Evolutionary conservation across 2,888 invertebrate genomes (phyloP).

Genomic region (Andrena bucephala): DNA sequence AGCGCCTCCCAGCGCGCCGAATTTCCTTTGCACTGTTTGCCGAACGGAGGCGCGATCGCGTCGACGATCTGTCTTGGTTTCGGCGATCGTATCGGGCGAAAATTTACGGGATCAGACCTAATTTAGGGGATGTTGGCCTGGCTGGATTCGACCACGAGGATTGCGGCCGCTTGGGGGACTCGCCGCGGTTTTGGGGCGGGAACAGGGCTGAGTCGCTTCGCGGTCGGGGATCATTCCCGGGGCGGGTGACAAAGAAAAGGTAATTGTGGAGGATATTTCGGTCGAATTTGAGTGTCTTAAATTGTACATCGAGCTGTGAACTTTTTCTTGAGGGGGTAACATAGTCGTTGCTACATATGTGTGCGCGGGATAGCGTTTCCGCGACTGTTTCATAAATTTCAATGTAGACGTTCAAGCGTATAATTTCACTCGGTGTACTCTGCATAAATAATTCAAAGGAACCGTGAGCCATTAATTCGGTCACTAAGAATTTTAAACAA

Average conservation of each 20-base stretch:
- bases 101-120: not conserved
- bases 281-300: not conserved
- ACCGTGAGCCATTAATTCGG: slow-evolving; percentile 3
- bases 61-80: not conserved
- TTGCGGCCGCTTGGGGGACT: slow-evolving; percentile 8
- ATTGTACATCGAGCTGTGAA: not conserved
- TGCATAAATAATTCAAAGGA: not conserved
- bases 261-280: not conserved
- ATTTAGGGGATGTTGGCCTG: not conserved
- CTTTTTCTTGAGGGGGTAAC: not conserved
- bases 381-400: not conserved
- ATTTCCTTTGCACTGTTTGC: slow-evolving; percentile 40
- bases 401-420: not conserved
- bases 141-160: slow-evolving; percentile 19
- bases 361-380: not conserved
- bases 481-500: slow-evolving; percentile 22
- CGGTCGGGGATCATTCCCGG: not conserved
- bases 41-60: slow-evolving; percentile 13
- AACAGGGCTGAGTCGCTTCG: slow-evolving; percentile 17
- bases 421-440: not conserved
- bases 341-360: too few species aligned
- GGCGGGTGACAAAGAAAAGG: not conserved
- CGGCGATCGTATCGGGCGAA: not conserved
- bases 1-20: slow-evolving; percentile 15
- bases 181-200: slow-evolving; percentile 9